Conservation (phyloP, 2,888 invertebrate species). For the Mythimna pallens region DNA sequence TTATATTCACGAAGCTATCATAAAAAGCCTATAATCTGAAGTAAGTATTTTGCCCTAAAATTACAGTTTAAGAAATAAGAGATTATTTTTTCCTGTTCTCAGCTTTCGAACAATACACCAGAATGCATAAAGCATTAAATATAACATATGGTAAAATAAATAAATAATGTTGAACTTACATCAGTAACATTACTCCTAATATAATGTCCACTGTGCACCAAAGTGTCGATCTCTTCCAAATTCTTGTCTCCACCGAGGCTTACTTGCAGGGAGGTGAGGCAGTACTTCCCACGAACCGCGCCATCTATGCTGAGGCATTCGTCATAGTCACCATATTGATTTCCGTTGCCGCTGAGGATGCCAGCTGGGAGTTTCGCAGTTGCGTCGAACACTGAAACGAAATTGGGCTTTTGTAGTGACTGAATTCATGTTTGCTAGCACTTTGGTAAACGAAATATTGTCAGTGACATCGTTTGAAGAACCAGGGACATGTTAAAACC, state of each 20-base stretch:
- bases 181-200: constrained; percentile 89
- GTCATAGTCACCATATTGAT: constrained; percentile 93
- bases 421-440: too few species aligned
- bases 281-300: constrained; percentile 92
- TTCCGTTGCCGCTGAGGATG: constrained; percentile 92
- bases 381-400: constrained; percentile 93
- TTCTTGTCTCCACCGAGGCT: constrained; percentile 74
- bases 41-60: neutral
- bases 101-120: too few species aligned
- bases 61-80: too few species aligned
- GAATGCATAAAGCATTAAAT: too few species aligned
- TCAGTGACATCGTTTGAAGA: neutral
- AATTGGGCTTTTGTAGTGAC: neutral
- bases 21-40: too few species aligned
- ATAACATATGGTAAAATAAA: neutral
- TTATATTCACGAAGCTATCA: too few species aligned
- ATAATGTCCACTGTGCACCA: constrained; percentile 89
- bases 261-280: constrained; percentile 91
- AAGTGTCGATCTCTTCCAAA: constrained; percentile 78
- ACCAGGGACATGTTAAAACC: too few species aligned
- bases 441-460: neutral
- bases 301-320: constrained; percentile 91
- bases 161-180: constrained; percentile 78
- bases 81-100: too few species aligned
- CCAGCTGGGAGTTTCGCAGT: constrained; percentile 93